Evolutionary conservation across 2,113 vertebrate genomes (phyloP).

Genomic region (Hypocryptadius cinnamomeus): DNA sequence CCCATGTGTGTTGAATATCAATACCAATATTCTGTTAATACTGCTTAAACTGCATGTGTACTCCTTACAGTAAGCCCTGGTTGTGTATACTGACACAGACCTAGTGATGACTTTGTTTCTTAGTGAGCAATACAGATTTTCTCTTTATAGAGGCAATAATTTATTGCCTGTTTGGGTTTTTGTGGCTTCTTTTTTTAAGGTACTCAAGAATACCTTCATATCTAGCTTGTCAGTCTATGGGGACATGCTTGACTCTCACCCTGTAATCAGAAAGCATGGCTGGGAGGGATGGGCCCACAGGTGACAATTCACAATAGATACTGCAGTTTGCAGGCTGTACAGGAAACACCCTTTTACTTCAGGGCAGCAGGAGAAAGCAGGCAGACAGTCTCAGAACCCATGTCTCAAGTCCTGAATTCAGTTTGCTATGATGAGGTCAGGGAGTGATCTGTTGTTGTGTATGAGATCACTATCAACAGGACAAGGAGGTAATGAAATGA

Average conservation of each 20-base stretch:
- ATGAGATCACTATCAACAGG: constrained; percentile 50
- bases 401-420: neutral
- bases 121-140: neutral
- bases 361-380: neutral
- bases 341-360: neutral
- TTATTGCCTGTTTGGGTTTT: neutral
- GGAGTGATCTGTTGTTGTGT: constrained; percentile 3
- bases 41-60: neutral
- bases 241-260: neutral
- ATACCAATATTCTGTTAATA: neutral
- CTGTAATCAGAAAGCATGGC: neutral
- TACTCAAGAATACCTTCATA: neutral
- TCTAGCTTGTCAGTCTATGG: neutral
- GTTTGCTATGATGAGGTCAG: neutral
- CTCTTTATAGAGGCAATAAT: neutral
- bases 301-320: neutral
- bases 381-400: neutral
- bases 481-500: neutral
- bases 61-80: neutral
- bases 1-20: neutral
- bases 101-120: neutral
- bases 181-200: neutral
- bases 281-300: neutral
- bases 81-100: neutral
- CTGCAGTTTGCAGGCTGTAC: neutral